These are phyloP conservation scores for Trachemys scripta DNA, from an alignment of 2,113 vertebrate genomes.

Conservation along the genomic window DNA sequence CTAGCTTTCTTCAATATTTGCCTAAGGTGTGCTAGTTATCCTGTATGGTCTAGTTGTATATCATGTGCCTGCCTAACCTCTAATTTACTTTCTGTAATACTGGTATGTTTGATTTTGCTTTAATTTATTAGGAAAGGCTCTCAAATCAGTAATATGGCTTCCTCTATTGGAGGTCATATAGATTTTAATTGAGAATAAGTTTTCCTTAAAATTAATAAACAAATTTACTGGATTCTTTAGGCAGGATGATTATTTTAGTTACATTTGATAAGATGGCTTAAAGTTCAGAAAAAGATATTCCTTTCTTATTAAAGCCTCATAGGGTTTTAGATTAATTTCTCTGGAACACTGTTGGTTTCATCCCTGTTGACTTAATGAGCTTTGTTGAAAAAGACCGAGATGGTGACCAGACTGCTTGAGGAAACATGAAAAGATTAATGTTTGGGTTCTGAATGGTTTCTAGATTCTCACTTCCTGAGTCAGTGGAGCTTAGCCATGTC, in stretches of 20 bases:
- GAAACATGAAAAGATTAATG: slow-evolving; percentile 6
- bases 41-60: neutral
- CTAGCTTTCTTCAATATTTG: neutral
- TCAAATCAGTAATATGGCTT: neutral
- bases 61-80: neutral
- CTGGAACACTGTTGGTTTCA: neutral
- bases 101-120: neutral
- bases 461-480: slow-evolving; percentile 22
- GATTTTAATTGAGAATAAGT: neutral
- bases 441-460: slow-evolving; percentile 6
- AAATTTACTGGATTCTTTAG: neutral
- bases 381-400: slow-evolving; percentile 21
- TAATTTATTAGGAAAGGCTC: neutral
- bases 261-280: neutral
- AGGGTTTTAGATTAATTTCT: neutral
- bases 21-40: neutral
- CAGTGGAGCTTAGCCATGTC: neutral
- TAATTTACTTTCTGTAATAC: neutral
- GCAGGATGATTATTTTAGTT: neutral
- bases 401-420: neutral
- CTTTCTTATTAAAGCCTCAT: neutral
- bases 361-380: neutral
- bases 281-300: neutral
- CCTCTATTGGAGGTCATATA: neutral
- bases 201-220: neutral